Conservation (phyloP, 2,797 vertebrate genomes). For the Gymnopithys bicolor region DNA sequence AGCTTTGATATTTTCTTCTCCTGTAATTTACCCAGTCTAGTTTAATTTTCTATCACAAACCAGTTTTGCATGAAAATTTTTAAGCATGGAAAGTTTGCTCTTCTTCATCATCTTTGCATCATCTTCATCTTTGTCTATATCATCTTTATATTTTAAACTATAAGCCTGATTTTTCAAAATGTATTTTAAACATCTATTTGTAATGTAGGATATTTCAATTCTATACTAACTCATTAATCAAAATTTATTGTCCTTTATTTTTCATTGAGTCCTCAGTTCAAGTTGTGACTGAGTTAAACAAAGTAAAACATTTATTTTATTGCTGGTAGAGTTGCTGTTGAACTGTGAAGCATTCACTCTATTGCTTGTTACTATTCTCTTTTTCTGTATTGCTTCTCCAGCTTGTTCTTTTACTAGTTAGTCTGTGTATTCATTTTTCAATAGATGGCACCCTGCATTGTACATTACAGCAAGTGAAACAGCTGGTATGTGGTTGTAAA, state of each 20-base stretch:
- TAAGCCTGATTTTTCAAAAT: neutral
- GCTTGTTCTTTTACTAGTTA: slow-evolving; percentile 80
- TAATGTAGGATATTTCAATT: neutral
- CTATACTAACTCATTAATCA: slow-evolving; percentile 1
- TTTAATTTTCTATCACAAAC: slow-evolving; percentile 31
- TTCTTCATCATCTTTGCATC: neutral
- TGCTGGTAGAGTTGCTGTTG: slow-evolving; percentile 74
- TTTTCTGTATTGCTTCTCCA: slow-evolving; percentile 71
- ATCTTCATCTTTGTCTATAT: no score
- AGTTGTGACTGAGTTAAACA: slow-evolving; percentile 71
- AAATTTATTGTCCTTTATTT: slow-evolving; percentile 44
- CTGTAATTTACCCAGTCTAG: neutral
- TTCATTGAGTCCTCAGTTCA: slow-evolving; percentile 53
- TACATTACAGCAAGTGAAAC: slow-evolving; percentile 78
- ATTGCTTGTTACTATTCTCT: slow-evolving; percentile 68
- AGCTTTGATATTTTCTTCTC: neutral
- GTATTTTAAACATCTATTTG: neutral
- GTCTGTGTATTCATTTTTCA: slow-evolving; percentile 79
- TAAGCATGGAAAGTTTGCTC: neutral
- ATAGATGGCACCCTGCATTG: slow-evolving; percentile 86
- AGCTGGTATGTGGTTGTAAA: slow-evolving; percentile 82
- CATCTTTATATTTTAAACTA: neutral
- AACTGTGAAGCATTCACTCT: slow-evolving; percentile 76
- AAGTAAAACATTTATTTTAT: slow-evolving; percentile 77
- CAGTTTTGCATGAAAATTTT: neutral